A percentile compares a stretch with the other conserved stretches of the same genome.
Conservation (phyloP, 2,113 vertebrate genomes). For the Harpagus bidentatus region DNA sequence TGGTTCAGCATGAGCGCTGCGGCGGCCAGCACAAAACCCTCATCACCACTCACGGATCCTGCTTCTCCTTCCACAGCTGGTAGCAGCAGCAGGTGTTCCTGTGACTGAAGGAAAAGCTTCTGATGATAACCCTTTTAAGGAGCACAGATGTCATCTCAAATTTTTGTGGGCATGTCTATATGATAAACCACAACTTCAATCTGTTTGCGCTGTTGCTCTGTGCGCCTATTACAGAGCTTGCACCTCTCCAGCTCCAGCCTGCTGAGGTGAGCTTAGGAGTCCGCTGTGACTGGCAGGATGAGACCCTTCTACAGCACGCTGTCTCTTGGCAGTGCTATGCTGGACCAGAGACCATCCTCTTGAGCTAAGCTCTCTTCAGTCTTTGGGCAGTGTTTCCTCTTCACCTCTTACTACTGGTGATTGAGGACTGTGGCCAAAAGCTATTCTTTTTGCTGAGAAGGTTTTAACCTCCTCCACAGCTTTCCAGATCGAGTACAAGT, state of each 20-base stretch:
- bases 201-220: neutral
- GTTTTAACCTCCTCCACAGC: neutral
- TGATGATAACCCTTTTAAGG: neutral
- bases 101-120: neutral
- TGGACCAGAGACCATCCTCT: neutral
- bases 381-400: neutral
- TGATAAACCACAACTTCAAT: neutral
- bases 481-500: neutral
- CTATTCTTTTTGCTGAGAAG: neutral
- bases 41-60: neutral
- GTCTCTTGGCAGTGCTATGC: neutral
- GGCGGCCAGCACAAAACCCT: neutral
- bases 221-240: neutral
- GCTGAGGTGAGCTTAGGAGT: rapidly evolving
- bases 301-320: rapidly evolving
- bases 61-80: rapidly evolving
- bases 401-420: neutral
- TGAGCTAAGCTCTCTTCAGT: neutral
- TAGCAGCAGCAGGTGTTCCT: rapidly evolving
- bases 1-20: neutral
- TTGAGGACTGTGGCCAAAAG: neutral
- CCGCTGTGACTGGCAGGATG: too few relatives aligned
- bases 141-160: rapidly evolving
- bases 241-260: neutral
- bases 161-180: neutral